A percentile compares a stretch with the other conserved stretches of the same genome.
Evolutionary conservation across 2,797 vertebrate species (phyloP).

Genomic region (Podarcis siculus): DNA sequence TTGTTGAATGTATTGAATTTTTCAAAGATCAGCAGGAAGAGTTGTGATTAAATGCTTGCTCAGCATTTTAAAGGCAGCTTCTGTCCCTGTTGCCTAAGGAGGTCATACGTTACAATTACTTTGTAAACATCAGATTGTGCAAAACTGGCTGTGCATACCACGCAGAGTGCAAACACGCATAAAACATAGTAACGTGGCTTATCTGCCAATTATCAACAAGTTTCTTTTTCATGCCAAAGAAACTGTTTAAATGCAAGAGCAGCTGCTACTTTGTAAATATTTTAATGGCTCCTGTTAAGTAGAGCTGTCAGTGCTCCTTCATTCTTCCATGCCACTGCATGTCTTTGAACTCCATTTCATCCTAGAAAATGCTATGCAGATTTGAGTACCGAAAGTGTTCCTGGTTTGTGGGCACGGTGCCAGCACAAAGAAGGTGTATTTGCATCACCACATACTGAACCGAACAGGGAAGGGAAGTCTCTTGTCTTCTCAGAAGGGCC

Average conservation of each 20-base stretch:
- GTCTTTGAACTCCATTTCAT: conserved; percentile 67
- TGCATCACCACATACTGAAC: conserved; percentile 52
- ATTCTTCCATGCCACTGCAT: conserved; percentile 61
- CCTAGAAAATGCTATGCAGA: conserved; percentile 58
- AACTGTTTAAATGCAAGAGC: conserved; percentile 68
- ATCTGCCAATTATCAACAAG: conserved; percentile 75
- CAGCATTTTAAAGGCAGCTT: conserved; percentile 68
- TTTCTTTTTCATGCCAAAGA: conserved; percentile 76
- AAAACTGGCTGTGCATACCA: conserved; percentile 67
- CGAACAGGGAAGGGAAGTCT: conserved; percentile 20
- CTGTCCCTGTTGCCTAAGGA: conserved; percentile 72
- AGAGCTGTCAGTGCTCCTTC: conserved; percentile 73
- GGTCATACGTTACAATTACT: conserved; percentile 58
- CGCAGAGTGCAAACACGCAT: conserved; percentile 63
- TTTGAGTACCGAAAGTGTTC: conserved; percentile 52
- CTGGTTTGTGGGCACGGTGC: conserved; percentile 53
- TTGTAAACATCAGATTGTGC: conserved; percentile 71
- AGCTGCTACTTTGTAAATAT: conserved; percentile 77
- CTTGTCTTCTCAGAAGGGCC: conserved; percentile 3
- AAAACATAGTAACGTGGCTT: conserved; percentile 71
- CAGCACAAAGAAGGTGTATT: conserved; percentile 36
- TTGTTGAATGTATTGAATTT: conserved; percentile 70
- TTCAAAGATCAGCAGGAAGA: conserved; percentile 70
- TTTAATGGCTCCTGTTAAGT: conserved; percentile 77
- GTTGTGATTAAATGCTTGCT: conserved; percentile 71